Evolutionary conservation across 2,888 invertebrate species (phyloP), one percentile per base, ranked within the genome.

Genomic region (Xestia c-nigrum): DNA sequence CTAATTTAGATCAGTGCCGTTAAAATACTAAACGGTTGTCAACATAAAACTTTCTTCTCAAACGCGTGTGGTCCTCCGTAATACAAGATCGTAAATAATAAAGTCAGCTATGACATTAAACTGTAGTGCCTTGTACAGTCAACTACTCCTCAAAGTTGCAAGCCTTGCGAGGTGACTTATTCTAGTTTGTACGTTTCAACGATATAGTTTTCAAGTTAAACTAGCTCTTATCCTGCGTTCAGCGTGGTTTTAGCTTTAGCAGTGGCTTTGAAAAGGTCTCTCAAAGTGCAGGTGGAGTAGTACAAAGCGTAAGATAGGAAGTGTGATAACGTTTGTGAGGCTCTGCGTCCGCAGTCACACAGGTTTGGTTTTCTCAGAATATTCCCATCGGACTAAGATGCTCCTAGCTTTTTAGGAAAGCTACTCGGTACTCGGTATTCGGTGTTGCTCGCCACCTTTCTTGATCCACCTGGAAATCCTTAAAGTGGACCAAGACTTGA

Each of bases 41-140:
- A 19, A 50, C 65, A 69, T 65, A 72, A 69, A 67, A 46, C 46
- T 78, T 70, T 72, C 63, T 63, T 55, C 31, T 68, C 16, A 55
- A 66, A 59, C 61, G 76, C 31, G 83, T 84, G 83, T 84, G 83
- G 83, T 84, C 83, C 61, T 64, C 52, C 2, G n/a, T 66, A 50
- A 52, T 40, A 71, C 38, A 52, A 69, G 59, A 47, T 74, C 74
- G 65, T 83, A 79, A 83, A 78, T 83, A 64, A 83, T 67, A 52
- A 64, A 83, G 47, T 75, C 61, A 65, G 75, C 78, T 70, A 74
- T 68, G 81, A 72, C 76, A 80, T 66, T 83, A 71, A 76, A 80
- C 21, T 82, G 78, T 68, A 72, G 63, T 64, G 12, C 59, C 24
- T 21, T 31, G 72, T 77, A 77, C 63, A 63, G 24, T 77, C 63